Conservation (phyloP, 1,140 invertebrate genomes). For the Drosophila ambigua region DNA sequence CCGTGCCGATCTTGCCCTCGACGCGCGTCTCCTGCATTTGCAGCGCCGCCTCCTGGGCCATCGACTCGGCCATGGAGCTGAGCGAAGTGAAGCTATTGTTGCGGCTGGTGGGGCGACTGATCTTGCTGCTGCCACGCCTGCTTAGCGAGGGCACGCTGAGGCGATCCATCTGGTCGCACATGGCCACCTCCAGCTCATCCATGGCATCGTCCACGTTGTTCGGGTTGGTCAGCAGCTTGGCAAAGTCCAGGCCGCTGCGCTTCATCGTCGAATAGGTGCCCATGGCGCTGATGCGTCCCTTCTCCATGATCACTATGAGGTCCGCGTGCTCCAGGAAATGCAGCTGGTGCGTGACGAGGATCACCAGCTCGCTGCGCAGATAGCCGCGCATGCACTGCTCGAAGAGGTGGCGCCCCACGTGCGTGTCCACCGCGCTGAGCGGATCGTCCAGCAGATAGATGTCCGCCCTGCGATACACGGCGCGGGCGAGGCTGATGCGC, state of each 20-base stretch:
- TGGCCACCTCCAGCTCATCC: conserved; percentile 29
- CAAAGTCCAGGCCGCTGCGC: conserved; percentile 87
- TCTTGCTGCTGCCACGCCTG: conserved; percentile 54
- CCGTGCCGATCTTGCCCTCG: conserved; percentile 59
- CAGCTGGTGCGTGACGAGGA: conserved; percentile 93
- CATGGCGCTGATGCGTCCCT: conserved; percentile 86
- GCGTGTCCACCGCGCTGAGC: conserved; percentile 91
- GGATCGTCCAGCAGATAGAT: conserved; percentile 94
- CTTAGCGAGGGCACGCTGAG: conserved; percentile 54
- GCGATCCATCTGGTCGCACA: conserved; percentile 52
- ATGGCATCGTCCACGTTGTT: conserved; percentile 47
- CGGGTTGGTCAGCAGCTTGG: conserved; percentile 76
- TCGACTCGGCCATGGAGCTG: conserved; percentile 56
- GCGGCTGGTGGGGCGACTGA: conserved; percentile 29
- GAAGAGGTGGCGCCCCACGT: conserved; percentile 89
- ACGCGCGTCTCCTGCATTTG: conserved; percentile 50
- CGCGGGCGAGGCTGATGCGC: conserved; percentile 89
- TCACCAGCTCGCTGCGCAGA: conserved; percentile 85
- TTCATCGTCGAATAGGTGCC: conserved; percentile 88
- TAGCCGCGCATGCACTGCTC: conserved; percentile 87
- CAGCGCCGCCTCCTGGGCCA: conserved; percentile 46
- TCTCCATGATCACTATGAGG: conserved; percentile 89
- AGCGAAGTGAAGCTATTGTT: conserved; percentile 63
- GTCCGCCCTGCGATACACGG: conserved; percentile 89
- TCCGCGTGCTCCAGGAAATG: conserved; percentile 91